Conservation (phyloP, 2,888 invertebrate genomes). For the Himalopsyche japonica region DNA sequence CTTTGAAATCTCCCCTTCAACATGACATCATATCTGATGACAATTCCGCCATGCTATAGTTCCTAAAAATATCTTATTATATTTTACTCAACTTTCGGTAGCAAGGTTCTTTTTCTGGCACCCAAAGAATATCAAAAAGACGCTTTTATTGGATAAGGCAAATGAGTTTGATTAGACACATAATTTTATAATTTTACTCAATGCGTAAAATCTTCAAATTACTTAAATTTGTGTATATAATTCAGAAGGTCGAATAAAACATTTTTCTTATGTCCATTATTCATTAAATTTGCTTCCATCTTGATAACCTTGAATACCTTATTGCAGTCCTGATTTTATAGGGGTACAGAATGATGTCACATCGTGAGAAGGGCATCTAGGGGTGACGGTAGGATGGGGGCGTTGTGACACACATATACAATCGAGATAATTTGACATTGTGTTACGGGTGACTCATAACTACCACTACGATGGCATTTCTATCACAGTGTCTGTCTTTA, state of each 20-base stretch:
- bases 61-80: too few relatives aligned
- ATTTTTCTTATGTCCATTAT: background rate
- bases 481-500: background rate
- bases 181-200: too few relatives aligned
- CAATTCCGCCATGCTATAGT: too few relatives aligned
- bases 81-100: too few relatives aligned
- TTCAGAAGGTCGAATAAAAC: too few relatives aligned
- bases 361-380: background rate
- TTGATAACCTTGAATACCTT: background rate
- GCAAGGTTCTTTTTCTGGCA: too few relatives aligned
- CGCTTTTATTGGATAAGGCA: too few relatives aligned
- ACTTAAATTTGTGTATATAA: too few relatives aligned
- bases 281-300: background rate
- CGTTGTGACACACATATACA: conserved; percentile 38
- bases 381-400: background rate
- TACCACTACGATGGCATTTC: background rate
- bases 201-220: too few relatives aligned
- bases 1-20: background rate
- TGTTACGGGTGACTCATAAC: conserved; percentile 30
- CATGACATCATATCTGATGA: too few relatives aligned
- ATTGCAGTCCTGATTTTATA: background rate
- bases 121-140: too few relatives aligned
- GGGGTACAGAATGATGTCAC: background rate
- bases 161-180: too few relatives aligned
- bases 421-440: conserved; percentile 40